These are phyloP conservation scores for Scophthalmus maximus DNA, from an alignment of 2,113 vertebrate species.

Conservation along the genomic window DNA sequence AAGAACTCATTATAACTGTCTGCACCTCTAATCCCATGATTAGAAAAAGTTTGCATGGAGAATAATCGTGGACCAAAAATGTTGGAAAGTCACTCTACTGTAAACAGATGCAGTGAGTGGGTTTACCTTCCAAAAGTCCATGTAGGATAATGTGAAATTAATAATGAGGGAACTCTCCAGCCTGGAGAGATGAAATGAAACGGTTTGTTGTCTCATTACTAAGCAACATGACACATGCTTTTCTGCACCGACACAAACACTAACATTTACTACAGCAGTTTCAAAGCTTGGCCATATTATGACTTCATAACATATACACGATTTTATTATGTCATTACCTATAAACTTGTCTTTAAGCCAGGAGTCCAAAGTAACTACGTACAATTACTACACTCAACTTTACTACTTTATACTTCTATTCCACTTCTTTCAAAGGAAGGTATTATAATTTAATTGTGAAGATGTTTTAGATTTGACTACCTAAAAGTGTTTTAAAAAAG, in stretches of 20 bases:
- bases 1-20: constrained; percentile 6
- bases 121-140: constrained; percentile 39
- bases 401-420: no score
- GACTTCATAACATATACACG: no score
- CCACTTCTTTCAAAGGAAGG: no score
- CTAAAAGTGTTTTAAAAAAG: no score
- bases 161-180: constrained; percentile 42
- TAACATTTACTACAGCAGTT: background rate
- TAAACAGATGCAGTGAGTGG: constrained; percentile 34
- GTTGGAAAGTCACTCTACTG: constrained; percentile 13
- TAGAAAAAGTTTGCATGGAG: constrained; percentile 4
- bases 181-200: constrained; percentile 41
- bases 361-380: no score
- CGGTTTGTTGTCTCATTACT: constrained; percentile 55
- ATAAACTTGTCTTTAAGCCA: no score
- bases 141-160: constrained; percentile 56
- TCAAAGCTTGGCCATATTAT: background rate
- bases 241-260: constrained; percentile 17
- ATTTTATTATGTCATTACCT: no score
- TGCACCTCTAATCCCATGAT: no score
- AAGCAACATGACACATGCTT: constrained; percentile 44
- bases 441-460: no score
- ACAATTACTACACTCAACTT: no score
- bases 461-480: no score
- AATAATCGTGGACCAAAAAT: constrained; percentile 30